Evolutionary conservation across 2,113 vertebrate genomes (phyloP).

Genomic region (Rhabdornis inornatus): DNA sequence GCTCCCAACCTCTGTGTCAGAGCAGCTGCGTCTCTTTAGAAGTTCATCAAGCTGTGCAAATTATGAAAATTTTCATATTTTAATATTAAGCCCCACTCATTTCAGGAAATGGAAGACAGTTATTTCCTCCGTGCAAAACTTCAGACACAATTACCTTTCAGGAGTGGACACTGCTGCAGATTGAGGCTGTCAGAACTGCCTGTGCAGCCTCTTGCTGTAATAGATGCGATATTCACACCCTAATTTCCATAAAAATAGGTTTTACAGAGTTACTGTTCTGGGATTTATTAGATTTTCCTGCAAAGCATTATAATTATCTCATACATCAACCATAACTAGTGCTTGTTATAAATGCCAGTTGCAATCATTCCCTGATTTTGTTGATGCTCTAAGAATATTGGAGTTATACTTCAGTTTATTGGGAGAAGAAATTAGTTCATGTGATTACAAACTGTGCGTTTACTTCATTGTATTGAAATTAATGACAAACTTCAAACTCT

Average conservation of each 20-base stretch:
- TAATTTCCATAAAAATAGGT: slow-evolving; percentile 74
- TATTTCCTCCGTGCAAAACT: not conserved
- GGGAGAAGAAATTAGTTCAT: not conserved
- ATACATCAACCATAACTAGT: slow-evolving; percentile 61
- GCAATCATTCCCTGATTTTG: slow-evolving; percentile 61
- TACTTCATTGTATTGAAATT: not conserved
- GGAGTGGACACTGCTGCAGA: slow-evolving; percentile 29
- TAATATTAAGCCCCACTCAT: not conserved
- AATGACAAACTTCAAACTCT: not conserved
- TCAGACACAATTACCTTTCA: slow-evolving; percentile 35
- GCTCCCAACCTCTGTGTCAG: not conserved
- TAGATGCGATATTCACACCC: slow-evolving; percentile 45
- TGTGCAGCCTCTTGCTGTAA: slow-evolving; percentile 39
- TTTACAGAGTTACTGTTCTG: slow-evolving; percentile 61
- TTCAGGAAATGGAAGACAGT: not conserved
- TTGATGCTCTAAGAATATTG: slow-evolving; percentile 32
- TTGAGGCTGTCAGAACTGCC: slow-evolving; percentile 42
- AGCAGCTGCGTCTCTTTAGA: not conserved
- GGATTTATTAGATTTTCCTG: slow-evolving; percentile 70
- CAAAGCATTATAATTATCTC: slow-evolving; percentile 67
- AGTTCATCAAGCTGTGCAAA: slow-evolving; percentile 31
- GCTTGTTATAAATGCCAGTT: slow-evolving; percentile 63
- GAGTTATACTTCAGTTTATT: slow-evolving; percentile 23
- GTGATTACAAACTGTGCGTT: not conserved
- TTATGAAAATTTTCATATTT: not conserved